These are phyloP conservation scores for Sycophila sp. DNA, from an alignment of 1,140 invertebrate species.

Conservation along the genomic window DNA sequence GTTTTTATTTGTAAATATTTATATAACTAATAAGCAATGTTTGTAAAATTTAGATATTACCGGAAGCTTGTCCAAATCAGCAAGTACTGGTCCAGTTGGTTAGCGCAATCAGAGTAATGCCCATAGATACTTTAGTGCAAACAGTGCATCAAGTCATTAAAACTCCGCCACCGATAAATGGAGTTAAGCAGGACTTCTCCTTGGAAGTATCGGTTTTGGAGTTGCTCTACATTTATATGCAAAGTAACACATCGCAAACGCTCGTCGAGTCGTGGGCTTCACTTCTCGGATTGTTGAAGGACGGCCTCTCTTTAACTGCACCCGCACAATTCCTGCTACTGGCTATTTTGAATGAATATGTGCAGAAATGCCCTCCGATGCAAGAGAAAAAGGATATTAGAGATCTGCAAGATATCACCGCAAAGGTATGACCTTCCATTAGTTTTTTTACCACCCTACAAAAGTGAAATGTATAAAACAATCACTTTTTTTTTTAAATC, in stretches of 20 bases:
- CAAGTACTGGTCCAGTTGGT: conserved; percentile 83
- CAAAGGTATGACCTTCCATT: conserved; percentile 71
- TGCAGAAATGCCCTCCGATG: conserved; percentile 81
- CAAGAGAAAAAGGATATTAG: conserved; percentile 86
- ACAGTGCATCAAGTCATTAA: conserved; percentile 85
- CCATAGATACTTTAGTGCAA: conserved; percentile 87
- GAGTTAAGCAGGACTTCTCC: conserved; percentile 71
- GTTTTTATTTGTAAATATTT: conserved; percentile 9
- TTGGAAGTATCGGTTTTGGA: conserved; percentile 73
- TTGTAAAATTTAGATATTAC: conserved; percentile 66
- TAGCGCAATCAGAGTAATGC: conserved; percentile 83
- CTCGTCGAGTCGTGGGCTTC: conserved; percentile 84
- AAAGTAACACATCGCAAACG: conserved; percentile 73
- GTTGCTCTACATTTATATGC: conserved; percentile 79
- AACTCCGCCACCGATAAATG: conserved; percentile 77
- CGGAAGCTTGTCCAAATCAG: conserved; percentile 77
- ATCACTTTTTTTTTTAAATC: no score
- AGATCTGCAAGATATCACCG: conserved; percentile 82
- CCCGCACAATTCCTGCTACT: conserved; percentile 85
- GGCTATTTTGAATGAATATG: conserved; percentile 86
- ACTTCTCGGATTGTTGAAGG: conserved; percentile 81
- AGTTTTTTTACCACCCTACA: no score
- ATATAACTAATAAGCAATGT: background rate
- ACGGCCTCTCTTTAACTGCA: conserved; percentile 76
- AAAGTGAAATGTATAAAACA: no score